phyloP scores from a whole-genome alignment of 1,140 invertebrate genomes.

The Macrobrachium nipponense region DNA sequence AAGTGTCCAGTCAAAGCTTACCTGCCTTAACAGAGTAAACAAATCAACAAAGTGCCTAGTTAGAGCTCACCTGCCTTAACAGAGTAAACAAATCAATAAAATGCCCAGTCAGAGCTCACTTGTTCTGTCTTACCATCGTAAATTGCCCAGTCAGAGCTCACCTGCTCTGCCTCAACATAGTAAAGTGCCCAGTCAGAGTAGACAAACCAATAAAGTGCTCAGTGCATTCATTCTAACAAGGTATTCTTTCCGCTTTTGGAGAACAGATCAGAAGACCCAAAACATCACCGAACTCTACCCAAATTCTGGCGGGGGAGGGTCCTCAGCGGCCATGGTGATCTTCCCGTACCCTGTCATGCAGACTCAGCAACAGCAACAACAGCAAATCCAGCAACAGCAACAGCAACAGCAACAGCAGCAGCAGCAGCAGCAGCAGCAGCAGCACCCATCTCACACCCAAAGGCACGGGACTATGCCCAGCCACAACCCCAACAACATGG shows the following conservation, averaged over 20 bases:
- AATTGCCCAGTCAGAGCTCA: too few relatives aligned
- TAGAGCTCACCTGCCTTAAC: too few relatives aligned
- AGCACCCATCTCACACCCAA: neutral
- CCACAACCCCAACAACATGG: neutral
- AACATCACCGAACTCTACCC: conserved; percentile 38
- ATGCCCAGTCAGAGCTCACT: too few relatives aligned
- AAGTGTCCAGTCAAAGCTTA: too few relatives aligned
- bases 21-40: too few relatives aligned
- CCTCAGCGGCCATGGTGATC: conserved; percentile 8
- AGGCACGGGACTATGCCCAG: neutral
- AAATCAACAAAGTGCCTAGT: too few relatives aligned
- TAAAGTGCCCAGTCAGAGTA: too few relatives aligned
- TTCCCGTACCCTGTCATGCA: conserved; percentile 42
- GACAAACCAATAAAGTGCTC: neutral
- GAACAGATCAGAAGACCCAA: conserved; percentile 37
- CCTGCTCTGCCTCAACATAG: neutral
- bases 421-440: neutral
- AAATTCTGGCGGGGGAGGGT: conserved; percentile 28
- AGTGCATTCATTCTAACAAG: neutral
- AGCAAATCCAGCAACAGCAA: too few relatives aligned
- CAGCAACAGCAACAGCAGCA: conserved; percentile 14
- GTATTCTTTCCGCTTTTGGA: neutral
- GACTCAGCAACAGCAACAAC: conserved; percentile 8
- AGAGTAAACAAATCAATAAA: too few relatives aligned
- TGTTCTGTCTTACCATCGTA: neutral